Conservation (phyloP, 2,888 invertebrate genomes). For the Campoplex capitator region DNA sequence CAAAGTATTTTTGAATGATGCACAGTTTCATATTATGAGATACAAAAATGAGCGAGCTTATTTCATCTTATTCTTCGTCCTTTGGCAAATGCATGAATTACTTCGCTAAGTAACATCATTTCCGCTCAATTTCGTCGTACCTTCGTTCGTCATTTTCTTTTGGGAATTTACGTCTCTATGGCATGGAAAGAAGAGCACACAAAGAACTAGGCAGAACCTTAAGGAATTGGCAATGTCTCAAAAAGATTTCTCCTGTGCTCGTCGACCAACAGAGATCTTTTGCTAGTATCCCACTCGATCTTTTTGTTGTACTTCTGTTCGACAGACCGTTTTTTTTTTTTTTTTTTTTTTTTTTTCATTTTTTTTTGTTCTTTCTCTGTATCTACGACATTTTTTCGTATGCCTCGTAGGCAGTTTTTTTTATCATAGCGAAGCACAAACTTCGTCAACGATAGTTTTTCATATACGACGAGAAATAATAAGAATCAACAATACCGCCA, state of each 20-base stretch:
- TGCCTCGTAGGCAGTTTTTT: constrained; percentile 7
- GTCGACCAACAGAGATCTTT: constrained; percentile 39
- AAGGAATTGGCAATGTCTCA: constrained; percentile 76
- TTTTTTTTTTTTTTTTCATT: constrained; percentile 2
- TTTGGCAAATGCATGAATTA: constrained; percentile 15
- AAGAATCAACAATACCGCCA: constrained; percentile 20
- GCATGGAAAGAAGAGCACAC: constrained; percentile 19
- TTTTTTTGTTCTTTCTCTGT: not conserved
- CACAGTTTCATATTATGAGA: not conserved
- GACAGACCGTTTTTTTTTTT: constrained; percentile 41
- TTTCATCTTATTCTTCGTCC: not conserved
- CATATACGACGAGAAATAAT: constrained; percentile 11
- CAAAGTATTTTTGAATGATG: not conserved
- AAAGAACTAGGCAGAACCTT: constrained; percentile 34
- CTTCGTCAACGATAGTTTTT: constrained; percentile 28
- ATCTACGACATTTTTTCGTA: constrained; percentile 30
- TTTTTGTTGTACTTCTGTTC: constrained; percentile 31
- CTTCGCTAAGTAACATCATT: constrained; percentile 41
- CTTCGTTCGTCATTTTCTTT: not conserved
- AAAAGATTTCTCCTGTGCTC: constrained; percentile 65
- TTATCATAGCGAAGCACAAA: constrained; percentile 32
- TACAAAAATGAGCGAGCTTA: not conserved
- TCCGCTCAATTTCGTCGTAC: constrained; percentile 26
- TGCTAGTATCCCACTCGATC: constrained; percentile 42
- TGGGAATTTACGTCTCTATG: not conserved